These are phyloP conservation scores for Suillia variegata DNA, from an alignment of 2,888 invertebrate species.

Conservation along the genomic window DNA sequence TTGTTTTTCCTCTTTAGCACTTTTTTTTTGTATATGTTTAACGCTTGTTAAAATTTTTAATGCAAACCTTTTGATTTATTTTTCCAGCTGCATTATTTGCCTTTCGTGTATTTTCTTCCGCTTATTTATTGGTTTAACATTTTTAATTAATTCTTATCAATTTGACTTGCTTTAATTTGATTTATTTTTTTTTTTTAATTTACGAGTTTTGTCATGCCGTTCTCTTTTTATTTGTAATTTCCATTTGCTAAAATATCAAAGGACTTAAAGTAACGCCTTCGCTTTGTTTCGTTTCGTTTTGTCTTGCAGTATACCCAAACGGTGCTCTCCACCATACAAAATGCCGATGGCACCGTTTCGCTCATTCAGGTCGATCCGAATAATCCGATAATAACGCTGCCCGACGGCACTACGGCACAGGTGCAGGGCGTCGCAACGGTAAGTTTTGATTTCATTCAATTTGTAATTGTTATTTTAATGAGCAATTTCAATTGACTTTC, in stretches of 20 bases:
- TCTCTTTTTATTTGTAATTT: not conserved
- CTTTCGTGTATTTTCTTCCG: too few relatives aligned
- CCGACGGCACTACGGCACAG: slow-evolving; percentile 94
- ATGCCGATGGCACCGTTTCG: slow-evolving; percentile 95
- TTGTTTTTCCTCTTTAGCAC: too few relatives aligned
- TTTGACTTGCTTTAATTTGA: slow-evolving; percentile 3
- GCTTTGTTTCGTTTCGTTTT: slow-evolving; percentile 4
- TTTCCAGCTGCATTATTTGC: not conserved
- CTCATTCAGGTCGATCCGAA: slow-evolving; percentile 94
- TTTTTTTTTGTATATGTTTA: too few relatives aligned
- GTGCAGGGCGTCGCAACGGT: slow-evolving; percentile 71
- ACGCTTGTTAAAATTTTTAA: too few relatives aligned
- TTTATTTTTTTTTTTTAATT: slow-evolving; percentile 6
- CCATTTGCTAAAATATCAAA: not conserved
- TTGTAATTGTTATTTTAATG: not conserved
- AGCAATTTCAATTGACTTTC: too few relatives aligned
- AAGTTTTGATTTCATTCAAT: slow-evolving; percentile 14
- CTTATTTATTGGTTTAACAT: not conserved
- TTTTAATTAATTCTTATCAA: not conserved
- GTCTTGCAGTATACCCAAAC: slow-evolving; percentile 84
- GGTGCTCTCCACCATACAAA: slow-evolving; percentile 93
- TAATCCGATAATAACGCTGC: slow-evolving; percentile 91
- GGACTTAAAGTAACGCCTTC: slow-evolving; percentile 4
- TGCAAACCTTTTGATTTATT: not conserved
- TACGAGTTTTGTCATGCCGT: not conserved